phyloP scores from a whole-genome alignment of 2,797 vertebrate species.

The Silurus lanzhouensis region DNA sequence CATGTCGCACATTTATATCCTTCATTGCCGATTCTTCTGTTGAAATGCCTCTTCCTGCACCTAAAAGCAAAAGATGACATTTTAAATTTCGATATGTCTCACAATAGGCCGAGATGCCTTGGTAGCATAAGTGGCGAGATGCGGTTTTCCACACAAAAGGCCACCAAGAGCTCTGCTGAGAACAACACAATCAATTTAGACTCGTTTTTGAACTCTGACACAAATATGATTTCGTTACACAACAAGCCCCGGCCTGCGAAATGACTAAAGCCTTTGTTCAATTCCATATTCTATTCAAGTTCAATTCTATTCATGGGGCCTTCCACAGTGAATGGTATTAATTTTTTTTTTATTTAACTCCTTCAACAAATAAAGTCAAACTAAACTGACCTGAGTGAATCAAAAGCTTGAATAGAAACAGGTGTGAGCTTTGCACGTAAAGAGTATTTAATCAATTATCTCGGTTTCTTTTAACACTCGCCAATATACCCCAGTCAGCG shows the following conservation, averaged over 20 bases:
- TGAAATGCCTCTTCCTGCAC: conserved; percentile 41
- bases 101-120: conserved; percentile 33
- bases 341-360: background rate
- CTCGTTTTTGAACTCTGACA: conserved; percentile 22
- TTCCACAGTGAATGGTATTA: background rate
- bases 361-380: background rate
- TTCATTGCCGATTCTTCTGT: conserved; percentile 51
- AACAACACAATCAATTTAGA: conserved; percentile 13
- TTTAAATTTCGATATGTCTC: conserved; percentile 50
- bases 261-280: conserved; percentile 25
- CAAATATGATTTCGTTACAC: conserved; percentile 26
- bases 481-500: background rate
- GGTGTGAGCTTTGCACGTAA: background rate
- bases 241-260: background rate
- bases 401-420: background rate
- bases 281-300: conserved; percentile 15
- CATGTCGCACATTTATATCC: conserved; percentile 51
- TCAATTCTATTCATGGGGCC: conserved; percentile 13
- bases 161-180: background rate
- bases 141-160: conserved; percentile 35
- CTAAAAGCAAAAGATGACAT: conserved; percentile 56
- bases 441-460: background rate
- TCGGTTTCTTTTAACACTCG: background rate
- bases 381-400: background rate
- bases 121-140: conserved; percentile 22